These are phyloP conservation scores for Laupala kohalensis DNA, from an alignment of 1,140 invertebrate genomes.

Conservation along the genomic window DNA sequence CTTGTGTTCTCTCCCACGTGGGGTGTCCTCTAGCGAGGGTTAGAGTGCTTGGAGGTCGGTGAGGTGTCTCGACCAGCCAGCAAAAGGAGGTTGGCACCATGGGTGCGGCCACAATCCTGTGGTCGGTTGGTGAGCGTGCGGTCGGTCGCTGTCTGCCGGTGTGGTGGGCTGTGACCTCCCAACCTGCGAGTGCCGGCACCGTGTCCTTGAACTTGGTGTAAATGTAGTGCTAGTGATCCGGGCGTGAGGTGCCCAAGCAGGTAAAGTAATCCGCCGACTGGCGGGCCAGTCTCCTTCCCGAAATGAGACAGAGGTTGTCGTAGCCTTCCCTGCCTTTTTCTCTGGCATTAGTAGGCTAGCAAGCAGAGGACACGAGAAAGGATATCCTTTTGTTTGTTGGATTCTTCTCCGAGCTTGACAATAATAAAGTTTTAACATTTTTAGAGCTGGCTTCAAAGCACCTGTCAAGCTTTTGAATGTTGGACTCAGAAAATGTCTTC, in stretches of 20 bases:
- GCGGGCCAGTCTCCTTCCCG: constrained; percentile 15
- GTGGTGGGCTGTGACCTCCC: background rate
- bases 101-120: background rate
- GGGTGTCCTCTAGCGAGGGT: background rate
- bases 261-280: constrained; percentile 14
- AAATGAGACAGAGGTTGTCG: too few relatives aligned
- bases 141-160: background rate
- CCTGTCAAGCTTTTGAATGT: background rate
- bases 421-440: background rate
- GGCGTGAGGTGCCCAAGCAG: constrained; percentile 9
- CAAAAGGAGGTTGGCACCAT: background rate
- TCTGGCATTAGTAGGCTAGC: background rate
- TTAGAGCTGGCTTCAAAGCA: background rate
- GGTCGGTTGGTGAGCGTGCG: background rate
- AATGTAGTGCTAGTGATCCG: constrained; percentile 11
- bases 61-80: background rate
- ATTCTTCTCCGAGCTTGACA: background rate
- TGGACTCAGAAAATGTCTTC: background rate
- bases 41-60: background rate
- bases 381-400: background rate
- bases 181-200: too few relatives aligned
- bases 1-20: background rate
- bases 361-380: background rate
- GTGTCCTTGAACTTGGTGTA: background rate
- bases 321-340: background rate